These are phyloP conservation scores for Subacronicta megacephala DNA, from an alignment of 2,888 invertebrate genomes.

Conservation along the genomic window DNA sequence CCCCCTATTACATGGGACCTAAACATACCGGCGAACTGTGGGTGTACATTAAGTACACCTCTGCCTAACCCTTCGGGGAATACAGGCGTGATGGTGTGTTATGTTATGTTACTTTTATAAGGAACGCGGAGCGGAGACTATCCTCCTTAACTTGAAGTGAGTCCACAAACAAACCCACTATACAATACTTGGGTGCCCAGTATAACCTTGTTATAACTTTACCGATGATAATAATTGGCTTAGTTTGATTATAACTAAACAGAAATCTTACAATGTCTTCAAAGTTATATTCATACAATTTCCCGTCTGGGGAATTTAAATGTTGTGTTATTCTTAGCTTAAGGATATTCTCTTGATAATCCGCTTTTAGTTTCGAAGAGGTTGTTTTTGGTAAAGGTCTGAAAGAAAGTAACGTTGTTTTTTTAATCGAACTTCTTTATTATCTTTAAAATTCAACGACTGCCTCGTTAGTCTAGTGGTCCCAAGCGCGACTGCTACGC, in stretches of 20 bases:
- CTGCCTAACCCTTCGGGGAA: too few species aligned
- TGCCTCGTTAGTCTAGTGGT: too few species aligned
- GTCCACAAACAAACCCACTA: slow-evolving; percentile 10
- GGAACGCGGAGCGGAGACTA: too few species aligned
- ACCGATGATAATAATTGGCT: slow-evolving; percentile 48
- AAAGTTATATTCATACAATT: slow-evolving; percentile 25
- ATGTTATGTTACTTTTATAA: too few species aligned
- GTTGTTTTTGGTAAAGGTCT: background rate
- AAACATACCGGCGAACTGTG: too few species aligned
- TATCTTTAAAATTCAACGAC: too few species aligned
- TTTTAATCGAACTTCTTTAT: too few species aligned
- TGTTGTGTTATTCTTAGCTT: slow-evolving; percentile 12
- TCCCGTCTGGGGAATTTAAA: slow-evolving; percentile 16
- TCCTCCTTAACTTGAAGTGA: slow-evolving; percentile 12
- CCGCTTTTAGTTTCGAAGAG: slow-evolving; percentile 3
- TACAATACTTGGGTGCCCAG: slow-evolving; percentile 16
- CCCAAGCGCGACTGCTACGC: too few species aligned
- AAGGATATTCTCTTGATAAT: slow-evolving; percentile 1
- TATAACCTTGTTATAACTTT: slow-evolving; percentile 40
- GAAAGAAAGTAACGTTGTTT: too few species aligned
- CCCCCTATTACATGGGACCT: too few species aligned
- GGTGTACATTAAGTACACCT: too few species aligned
- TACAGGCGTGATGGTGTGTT: too few species aligned
- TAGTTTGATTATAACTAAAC: slow-evolving; percentile 49
- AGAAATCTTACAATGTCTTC: slow-evolving; percentile 29